Conservation (phyloP, 1,140 invertebrate species). For the Pseudomyrmex dendroicus region DNA sequence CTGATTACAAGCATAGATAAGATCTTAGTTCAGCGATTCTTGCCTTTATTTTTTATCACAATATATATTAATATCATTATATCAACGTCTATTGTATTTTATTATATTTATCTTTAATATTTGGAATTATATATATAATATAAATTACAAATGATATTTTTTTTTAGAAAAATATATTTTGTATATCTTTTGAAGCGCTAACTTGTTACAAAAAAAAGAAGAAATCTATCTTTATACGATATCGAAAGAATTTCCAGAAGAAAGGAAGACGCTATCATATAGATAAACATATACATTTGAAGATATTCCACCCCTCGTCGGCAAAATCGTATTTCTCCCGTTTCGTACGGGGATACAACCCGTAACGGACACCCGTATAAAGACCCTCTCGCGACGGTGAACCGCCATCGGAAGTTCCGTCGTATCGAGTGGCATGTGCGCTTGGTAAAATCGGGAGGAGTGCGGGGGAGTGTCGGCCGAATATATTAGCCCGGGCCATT, state of each 20-base stretch:
- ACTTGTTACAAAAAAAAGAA: too few species aligned
- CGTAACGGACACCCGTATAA: conserved; percentile 46
- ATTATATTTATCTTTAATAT: too few species aligned
- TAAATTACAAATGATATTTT: too few species aligned
- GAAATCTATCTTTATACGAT: too few species aligned
- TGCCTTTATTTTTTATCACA: neutral
- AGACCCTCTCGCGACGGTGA: conserved; percentile 47
- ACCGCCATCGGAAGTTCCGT: conserved; percentile 54
- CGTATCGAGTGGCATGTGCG: conserved; percentile 39
- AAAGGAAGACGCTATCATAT: neutral
- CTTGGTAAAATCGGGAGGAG: neutral
- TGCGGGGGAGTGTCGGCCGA: conserved; percentile 27
- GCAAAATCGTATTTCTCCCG: conserved; percentile 35
- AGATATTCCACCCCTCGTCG: neutral
- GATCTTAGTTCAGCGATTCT: neutral
- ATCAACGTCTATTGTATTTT: too few species aligned
- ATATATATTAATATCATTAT: too few species aligned
- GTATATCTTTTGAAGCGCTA: too few species aligned
- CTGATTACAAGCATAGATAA: conserved; percentile 2
- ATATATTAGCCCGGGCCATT: conserved; percentile 59
- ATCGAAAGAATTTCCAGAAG: too few species aligned
- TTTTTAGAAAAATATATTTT: too few species aligned
- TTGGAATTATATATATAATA: too few species aligned
- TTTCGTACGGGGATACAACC: conserved; percentile 3
- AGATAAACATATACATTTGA: neutral